Evolutionary conservation across 2,113 vertebrate genomes (phyloP), one percentile per base, ranked within the genome.

Genomic region (Mirounga angustirostris): DNA sequence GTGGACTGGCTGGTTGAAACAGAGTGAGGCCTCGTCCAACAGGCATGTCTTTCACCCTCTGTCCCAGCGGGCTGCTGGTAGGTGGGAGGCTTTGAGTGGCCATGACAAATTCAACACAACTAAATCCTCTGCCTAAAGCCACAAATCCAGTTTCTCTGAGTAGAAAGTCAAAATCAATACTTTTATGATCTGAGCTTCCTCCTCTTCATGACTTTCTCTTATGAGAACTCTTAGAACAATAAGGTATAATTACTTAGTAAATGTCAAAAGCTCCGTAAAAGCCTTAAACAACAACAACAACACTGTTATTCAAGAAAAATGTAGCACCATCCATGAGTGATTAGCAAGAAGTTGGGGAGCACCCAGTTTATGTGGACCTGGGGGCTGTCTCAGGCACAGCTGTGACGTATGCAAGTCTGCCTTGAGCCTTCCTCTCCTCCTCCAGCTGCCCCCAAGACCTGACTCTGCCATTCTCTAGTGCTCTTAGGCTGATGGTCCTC

Each of bases 41-140:
- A 0, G 10, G 26, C 28, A 13, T 61, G 71, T 1, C 33, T 40
- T 46, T 69, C 67, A 46, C 56, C 87, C 59, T 78, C 40, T 85
- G 89, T 54, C 92, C 88, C 73, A 83, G 85, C 33, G 79, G 91
- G 0, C 8, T 0, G 0, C n/a, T 73, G 36, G 94, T 52, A 83
- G 54, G 91, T 76, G 46, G n/a, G 16, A 19, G 3, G 78, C 46
- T 94, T 69, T 40, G 84, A 84, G 80, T 73, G 67, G 92, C 67
- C 95, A 59, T 93, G 97, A 96, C 85, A 80, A 97, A 93, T 95
- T 97, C 81, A 65, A n/a, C 61, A 56, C 92, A 85, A 94, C 52
- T 76, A 43, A 95, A 94, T 36, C 56, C 78, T 85, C 52, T 78
- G 74, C 54, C 90, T 82, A 71, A 36, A 95, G 89, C 30, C 30